phyloP scores from a whole-genome alignment of 2,888 invertebrate genomes.

The Craniophora ligustri region DNA sequence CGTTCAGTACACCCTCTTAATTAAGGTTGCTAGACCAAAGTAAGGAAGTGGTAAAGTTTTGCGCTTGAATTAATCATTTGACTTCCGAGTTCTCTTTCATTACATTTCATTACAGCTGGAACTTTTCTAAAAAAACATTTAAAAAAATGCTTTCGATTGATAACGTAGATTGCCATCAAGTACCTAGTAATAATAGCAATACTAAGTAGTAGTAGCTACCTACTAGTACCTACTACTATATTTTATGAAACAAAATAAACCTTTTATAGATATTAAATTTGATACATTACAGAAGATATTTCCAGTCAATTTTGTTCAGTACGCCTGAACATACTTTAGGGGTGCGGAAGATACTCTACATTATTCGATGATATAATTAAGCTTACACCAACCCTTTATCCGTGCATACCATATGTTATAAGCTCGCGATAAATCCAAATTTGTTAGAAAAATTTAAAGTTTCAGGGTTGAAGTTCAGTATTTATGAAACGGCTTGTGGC shows the following conservation, averaged over 20 bases:
- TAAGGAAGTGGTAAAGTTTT: neutral
- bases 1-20: neutral
- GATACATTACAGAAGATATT: slow-evolving; percentile 16
- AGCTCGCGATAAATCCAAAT: slow-evolving; percentile 54
- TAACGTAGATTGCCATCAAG: too few species aligned
- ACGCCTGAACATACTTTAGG: slow-evolving; percentile 1
- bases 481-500: slow-evolving; percentile 80
- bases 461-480: slow-evolving; percentile 69
- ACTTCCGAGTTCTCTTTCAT: neutral
- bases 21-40: neutral
- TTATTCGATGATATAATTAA: slow-evolving; percentile 20
- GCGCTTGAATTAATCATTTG: neutral
- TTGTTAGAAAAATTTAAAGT: slow-evolving; percentile 64
- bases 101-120: neutral
- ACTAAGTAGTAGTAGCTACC: too few species aligned
- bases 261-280: neutral
- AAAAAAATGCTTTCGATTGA: too few species aligned
- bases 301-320: slow-evolving; percentile 8
- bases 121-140: neutral
- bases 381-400: slow-evolving; percentile 25
- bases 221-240: too few species aligned
- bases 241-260: slow-evolving; percentile 1
- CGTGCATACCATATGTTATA: slow-evolving; percentile 32
- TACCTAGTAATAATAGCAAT: too few species aligned
- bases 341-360: neutral